A percentile compares a stretch with the other conserved stretches of the same genome.
phyloP scores from a whole-genome alignment of 2,113 vertebrate genomes.

The Smithornis capensis region DNA sequence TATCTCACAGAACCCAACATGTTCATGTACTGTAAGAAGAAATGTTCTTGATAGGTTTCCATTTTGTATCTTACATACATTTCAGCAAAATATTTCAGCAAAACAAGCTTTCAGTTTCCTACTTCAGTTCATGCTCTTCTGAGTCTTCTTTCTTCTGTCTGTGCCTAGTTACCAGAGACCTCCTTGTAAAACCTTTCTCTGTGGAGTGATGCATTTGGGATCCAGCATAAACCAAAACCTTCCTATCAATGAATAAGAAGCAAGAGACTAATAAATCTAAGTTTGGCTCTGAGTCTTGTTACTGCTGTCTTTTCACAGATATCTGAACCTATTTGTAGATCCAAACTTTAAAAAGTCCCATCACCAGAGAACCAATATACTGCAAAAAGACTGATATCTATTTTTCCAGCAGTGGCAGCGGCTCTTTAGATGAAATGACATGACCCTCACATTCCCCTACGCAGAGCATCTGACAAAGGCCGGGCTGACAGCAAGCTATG shows the following conservation, averaged over 20 bases:
- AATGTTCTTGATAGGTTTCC: neutral
- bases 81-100: neutral
- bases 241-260: neutral
- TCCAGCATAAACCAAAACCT: neutral
- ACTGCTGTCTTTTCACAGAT: neutral
- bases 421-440: neutral
- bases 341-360: neutral
- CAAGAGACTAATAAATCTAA: neutral
- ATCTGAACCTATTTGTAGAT: neutral
- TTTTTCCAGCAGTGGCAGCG: neutral
- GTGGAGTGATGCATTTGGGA: neutral
- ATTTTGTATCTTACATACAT: neutral
- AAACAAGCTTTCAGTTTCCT: neutral
- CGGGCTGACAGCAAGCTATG: rapidly evolving
- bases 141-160: neutral
- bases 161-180: neutral
- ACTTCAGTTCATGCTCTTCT: neutral
- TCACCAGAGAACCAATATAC: neutral
- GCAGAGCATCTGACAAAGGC: neutral
- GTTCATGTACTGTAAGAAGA: neutral
- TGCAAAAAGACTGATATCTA: neutral
- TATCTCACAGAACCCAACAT: neutral
- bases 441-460: neutral
- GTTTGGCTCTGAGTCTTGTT: neutral
- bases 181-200: neutral